phyloP scores from a whole-genome alignment of 2,113 vertebrate genomes.

The Murina feae region DNA sequence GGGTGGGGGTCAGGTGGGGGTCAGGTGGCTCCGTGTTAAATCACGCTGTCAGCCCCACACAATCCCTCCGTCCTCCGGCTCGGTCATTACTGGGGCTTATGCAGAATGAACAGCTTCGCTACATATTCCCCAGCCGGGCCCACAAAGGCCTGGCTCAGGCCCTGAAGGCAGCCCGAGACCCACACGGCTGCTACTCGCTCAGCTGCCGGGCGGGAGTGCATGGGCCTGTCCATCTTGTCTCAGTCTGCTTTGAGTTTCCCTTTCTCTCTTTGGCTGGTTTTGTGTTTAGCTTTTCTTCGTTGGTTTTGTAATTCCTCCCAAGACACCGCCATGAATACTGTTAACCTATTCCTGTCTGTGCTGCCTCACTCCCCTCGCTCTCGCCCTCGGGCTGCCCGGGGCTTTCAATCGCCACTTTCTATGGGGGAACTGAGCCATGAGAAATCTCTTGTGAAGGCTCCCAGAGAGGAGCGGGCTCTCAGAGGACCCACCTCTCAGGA shows the following conservation, averaged over 20 bases:
- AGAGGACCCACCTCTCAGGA: conserved; percentile 75
- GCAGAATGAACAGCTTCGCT: conserved; percentile 84
- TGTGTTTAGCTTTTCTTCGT: conserved; percentile 49
- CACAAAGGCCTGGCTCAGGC: conserved; percentile 79
- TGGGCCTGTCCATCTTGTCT: conserved; percentile 51
- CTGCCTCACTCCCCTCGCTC: conserved; percentile 72
- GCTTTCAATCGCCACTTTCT: conserved; percentile 82
- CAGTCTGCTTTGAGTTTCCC: conserved; percentile 59
- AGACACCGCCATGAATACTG: conserved; percentile 76
- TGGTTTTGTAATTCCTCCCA: conserved; percentile 76
- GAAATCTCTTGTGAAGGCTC: conserved; percentile 81
- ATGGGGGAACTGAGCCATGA: conserved; percentile 86
- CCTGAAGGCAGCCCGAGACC: conserved; percentile 46
- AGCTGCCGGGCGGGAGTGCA: conserved; percentile 35
- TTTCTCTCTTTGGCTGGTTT: conserved; percentile 57
- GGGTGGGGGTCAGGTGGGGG: conserved; percentile 71
- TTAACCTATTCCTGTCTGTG: conserved; percentile 80
- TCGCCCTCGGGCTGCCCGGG: conserved; percentile 79
- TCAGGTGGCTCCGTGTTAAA: conserved; percentile 86
- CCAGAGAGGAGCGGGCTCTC: conserved; percentile 75
- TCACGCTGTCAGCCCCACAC: conserved; percentile 80
- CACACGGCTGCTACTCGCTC: neutral
- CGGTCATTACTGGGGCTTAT: conserved; percentile 78
- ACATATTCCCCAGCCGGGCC: conserved; percentile 74
- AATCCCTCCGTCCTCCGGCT: conserved; percentile 71